Percentiles rank a stretch among this genome's conserved stretches.
phyloP scores from a whole-genome alignment of 2,113 vertebrate genomes.

The Podiceps cristatus region DNA sequence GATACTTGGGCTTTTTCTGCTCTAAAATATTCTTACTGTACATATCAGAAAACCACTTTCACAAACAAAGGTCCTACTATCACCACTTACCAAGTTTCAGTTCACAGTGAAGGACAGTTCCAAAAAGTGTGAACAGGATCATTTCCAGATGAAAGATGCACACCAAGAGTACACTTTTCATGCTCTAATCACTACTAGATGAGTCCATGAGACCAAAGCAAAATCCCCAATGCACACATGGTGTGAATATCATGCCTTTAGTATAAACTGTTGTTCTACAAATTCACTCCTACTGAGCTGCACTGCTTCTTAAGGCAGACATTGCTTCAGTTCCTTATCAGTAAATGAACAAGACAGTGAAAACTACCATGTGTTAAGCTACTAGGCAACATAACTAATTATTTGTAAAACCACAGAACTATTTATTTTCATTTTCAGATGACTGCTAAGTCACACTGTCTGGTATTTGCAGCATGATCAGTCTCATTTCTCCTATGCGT shows the following conservation, averaged over 20 bases:
- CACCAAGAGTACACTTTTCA: neutral
- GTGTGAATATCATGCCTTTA: neutral
- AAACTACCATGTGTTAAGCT: neutral
- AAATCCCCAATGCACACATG: neutral
- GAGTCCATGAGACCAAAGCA: neutral
- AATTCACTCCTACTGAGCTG: neutral
- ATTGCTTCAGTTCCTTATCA: neutral
- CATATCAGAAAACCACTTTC: neutral
- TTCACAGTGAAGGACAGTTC: neutral
- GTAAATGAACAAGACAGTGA: neutral
- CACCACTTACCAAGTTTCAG: neutral
- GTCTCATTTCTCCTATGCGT: neutral
- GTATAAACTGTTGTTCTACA: neutral
- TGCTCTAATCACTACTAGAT: neutral
- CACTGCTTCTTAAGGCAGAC: neutral
- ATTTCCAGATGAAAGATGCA: neutral
- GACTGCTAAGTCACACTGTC: neutral
- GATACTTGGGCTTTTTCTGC: neutral
- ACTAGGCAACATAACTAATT: neutral
- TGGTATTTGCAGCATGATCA: neutral
- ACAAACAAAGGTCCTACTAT: neutral
- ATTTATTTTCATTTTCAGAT: neutral
- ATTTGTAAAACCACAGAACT: neutral
- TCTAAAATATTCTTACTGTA: neutral
- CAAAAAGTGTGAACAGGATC: neutral